phyloP scores from a whole-genome alignment of 1,140 invertebrate genomes.

The Tetramorium parvispinum region DNA sequence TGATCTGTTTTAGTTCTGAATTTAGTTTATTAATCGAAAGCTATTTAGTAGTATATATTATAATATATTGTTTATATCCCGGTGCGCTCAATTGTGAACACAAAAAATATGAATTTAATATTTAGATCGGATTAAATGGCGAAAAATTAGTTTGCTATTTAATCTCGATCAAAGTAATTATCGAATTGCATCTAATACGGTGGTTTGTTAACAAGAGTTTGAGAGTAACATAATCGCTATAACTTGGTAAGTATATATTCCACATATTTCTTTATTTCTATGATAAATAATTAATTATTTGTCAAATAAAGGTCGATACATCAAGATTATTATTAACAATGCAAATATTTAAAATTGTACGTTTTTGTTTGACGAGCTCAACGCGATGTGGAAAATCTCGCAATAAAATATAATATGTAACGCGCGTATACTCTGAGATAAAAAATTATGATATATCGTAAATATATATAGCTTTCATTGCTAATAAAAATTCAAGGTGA shows the following conservation, averaged over 20 bases:
- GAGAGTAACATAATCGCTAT: constrained; percentile 36
- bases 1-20: constrained; percentile 21
- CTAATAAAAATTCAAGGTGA: constrained; percentile 44
- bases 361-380: background rate
- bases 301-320: background rate
- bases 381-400: constrained; percentile 12
- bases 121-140: constrained; percentile 8
- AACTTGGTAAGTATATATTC: constrained; percentile 51
- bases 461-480: constrained; percentile 1
- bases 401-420: constrained; percentile 13
- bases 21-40: background rate
- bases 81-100: background rate
- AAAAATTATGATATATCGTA: constrained; percentile 26
- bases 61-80: background rate
- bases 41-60: background rate
- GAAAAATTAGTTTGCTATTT: background rate
- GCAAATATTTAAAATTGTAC: constrained; percentile 6
- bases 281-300: constrained; percentile 4
- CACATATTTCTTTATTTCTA: constrained; percentile 5
- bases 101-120: background rate
- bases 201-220: constrained; percentile 48
- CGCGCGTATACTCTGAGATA: background rate
- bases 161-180: constrained; percentile 21
- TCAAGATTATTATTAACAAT: background rate
- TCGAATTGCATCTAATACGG: constrained; percentile 23